Evolutionary conservation across 2,113 vertebrate genomes (phyloP).

Genomic region (Atractosteus spatula): DNA sequence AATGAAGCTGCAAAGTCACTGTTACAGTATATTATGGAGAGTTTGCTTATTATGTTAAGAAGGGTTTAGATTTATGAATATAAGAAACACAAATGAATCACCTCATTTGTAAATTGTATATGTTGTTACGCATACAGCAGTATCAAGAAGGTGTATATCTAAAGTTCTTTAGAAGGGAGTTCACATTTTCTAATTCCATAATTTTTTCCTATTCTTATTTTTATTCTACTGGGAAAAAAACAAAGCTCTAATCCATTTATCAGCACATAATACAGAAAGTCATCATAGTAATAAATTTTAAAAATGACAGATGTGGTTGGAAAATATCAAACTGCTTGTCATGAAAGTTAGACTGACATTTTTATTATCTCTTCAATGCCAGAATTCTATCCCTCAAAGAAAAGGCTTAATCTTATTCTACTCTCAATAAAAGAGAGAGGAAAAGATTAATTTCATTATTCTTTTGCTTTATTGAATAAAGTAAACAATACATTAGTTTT

Average conservation of each 20-base stretch:
- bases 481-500: conserved; percentile 59
- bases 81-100: no score
- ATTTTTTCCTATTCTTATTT: background rate
- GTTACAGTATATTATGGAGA: no score
- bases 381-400: conserved; percentile 50
- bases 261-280: background rate
- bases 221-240: background rate
- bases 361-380: conserved; percentile 49
- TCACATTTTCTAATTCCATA: background rate
- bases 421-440: conserved; percentile 40
- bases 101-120: no score
- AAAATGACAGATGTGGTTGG: conserved; percentile 35
- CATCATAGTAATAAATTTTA: conserved; percentile 24
- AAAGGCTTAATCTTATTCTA: conserved; percentile 46
- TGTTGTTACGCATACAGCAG: no score
- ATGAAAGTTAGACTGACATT: conserved; percentile 41
- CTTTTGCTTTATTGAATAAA: conserved; percentile 53
- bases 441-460: conserved; percentile 64
- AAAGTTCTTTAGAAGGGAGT: background rate
- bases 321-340: conserved; percentile 45
- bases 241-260: conserved; percentile 1
- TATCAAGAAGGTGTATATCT: no score
- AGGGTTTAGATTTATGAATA: no score
- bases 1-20: no score
- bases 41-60: no score